These are phyloP conservation scores for Drosophila biarmipes DNA, from an alignment of 1,140 invertebrate genomes.

Conservation along the genomic window DNA sequence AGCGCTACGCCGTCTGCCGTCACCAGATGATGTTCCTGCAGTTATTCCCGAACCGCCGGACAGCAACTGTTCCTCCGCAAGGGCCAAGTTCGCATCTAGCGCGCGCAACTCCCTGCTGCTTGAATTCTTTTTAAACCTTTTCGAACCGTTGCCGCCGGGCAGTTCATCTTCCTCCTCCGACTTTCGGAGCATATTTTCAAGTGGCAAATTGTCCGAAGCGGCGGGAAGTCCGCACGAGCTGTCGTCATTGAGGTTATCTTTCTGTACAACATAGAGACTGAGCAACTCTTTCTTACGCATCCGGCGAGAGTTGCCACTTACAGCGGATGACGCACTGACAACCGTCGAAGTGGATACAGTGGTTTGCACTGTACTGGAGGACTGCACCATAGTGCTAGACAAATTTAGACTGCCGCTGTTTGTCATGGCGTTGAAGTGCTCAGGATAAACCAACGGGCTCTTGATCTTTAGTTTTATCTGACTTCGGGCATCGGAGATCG, in stretches of 20 bases:
- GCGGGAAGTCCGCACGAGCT: slow-evolving; percentile 85
- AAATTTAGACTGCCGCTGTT: slow-evolving; percentile 51
- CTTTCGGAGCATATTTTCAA: slow-evolving; percentile 64
- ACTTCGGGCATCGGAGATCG: slow-evolving; percentile 90
- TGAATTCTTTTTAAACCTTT: slow-evolving; percentile 85
- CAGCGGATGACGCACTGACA: slow-evolving; percentile 52
- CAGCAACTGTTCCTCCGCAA: slow-evolving; percentile 51
- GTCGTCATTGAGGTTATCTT: slow-evolving; percentile 93
- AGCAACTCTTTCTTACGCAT: slow-evolving; percentile 96
- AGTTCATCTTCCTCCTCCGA: slow-evolving; percentile 69
- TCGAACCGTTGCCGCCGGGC: slow-evolving; percentile 86
- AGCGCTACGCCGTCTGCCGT: slow-evolving; percentile 84
- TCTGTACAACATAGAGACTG: slow-evolving; percentile 92
- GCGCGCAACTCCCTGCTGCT: slow-evolving; percentile 85
- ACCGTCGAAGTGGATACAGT: slow-evolving; percentile 59
- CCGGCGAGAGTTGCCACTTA: slow-evolving; percentile 87
- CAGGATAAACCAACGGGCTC: slow-evolving; percentile 88
- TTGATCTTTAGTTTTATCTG: slow-evolving; percentile 96
- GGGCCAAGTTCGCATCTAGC: slow-evolving; percentile 61
- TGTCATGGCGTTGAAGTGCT: slow-evolving; percentile 63
- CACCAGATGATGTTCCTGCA: slow-evolving; percentile 43
- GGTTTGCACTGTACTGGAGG: slow-evolving; percentile 59
- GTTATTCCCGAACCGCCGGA: slow-evolving; percentile 84
- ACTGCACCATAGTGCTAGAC: slow-evolving; percentile 52
- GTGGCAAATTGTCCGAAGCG: slow-evolving; percentile 64